A percentile compares a stretch with the other conserved stretches of the same genome.
Conservation (phyloP, 2,113 vertebrate genomes). For the Gracilinanus agilis region DNA sequence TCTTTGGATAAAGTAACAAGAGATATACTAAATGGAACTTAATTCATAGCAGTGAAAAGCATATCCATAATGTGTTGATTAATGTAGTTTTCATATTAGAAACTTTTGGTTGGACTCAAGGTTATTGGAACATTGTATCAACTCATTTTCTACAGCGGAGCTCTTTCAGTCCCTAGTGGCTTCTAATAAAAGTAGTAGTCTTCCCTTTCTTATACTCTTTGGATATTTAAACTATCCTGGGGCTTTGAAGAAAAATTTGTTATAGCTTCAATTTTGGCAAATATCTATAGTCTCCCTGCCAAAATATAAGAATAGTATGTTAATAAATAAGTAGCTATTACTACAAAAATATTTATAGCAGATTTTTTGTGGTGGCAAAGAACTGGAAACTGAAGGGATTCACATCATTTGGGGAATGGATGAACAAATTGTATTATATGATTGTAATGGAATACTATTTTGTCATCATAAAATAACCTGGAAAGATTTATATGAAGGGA, state of each 20-base stretch:
- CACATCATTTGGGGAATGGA: no score
- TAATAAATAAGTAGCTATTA: not conserved
- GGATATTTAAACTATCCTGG: not conserved
- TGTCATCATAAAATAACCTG: no score
- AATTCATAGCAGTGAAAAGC: no score
- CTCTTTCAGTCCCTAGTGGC: not conserved
- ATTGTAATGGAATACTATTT: no score
- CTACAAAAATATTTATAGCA: no score
- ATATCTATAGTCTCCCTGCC: no score
- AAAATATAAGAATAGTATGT: not conserved
- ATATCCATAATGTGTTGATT: not conserved
- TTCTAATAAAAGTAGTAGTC: not conserved
- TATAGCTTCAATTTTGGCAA: not conserved
- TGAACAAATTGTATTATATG: no score
- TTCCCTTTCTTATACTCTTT: not conserved
- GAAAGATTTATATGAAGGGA: no score
- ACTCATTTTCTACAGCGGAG: not conserved
- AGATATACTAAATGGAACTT: no score
- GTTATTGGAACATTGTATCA: not conserved
- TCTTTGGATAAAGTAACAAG: no score
- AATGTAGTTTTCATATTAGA: not conserved
- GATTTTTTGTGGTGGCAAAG: no score
- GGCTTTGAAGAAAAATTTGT: not conserved
- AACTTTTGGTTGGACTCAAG: not conserved
- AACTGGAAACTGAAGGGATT: no score